These are phyloP conservation scores for Hozukius guyotensis DNA, from an alignment of 2,797 vertebrate species.

Conservation along the genomic window DNA sequence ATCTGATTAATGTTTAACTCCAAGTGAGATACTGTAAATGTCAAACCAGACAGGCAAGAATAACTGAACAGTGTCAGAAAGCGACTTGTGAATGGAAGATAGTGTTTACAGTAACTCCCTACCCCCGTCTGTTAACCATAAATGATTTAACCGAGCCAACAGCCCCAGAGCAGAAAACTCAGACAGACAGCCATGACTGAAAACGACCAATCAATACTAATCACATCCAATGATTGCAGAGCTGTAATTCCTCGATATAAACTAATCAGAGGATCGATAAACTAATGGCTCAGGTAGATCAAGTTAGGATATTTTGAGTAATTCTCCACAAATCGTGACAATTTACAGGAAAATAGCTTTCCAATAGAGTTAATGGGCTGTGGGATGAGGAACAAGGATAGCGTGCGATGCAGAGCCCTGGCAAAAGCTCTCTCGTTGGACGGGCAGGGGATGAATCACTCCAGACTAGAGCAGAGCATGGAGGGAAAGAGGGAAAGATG, in stretches of 20 bases:
- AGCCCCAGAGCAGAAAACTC: constrained; percentile 24
- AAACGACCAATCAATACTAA: constrained; percentile 53
- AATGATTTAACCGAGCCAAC: constrained; percentile 46
- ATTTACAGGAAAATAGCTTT: constrained; percentile 53
- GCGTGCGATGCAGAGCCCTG: constrained; percentile 76
- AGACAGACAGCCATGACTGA: constrained; percentile 30
- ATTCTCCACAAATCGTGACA: constrained; percentile 36
- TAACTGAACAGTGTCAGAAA: constrained; percentile 61
- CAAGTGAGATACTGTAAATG: constrained; percentile 65
- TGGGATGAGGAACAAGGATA: constrained; percentile 71
- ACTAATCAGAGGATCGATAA: constrained; percentile 44
- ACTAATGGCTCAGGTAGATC: constrained; percentile 32
- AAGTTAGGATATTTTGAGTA: constrained; percentile 33
- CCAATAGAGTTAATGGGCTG: constrained; percentile 64
- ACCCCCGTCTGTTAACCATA: constrained; percentile 36
- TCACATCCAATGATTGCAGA: constrained; percentile 45
- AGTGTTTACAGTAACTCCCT: constrained; percentile 31
- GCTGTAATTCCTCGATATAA: constrained; percentile 35
- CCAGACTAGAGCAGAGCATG: constrained; percentile 65
- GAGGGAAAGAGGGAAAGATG: constrained; percentile 73
- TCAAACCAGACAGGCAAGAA: constrained; percentile 67
- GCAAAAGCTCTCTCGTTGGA: constrained; percentile 73
- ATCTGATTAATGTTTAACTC: constrained; percentile 76
- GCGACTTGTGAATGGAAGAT: constrained; percentile 50
- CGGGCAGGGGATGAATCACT: constrained; percentile 80